phyloP scores from a whole-genome alignment of 1,140 invertebrate genomes.

The Euwallacea similis region DNA sequence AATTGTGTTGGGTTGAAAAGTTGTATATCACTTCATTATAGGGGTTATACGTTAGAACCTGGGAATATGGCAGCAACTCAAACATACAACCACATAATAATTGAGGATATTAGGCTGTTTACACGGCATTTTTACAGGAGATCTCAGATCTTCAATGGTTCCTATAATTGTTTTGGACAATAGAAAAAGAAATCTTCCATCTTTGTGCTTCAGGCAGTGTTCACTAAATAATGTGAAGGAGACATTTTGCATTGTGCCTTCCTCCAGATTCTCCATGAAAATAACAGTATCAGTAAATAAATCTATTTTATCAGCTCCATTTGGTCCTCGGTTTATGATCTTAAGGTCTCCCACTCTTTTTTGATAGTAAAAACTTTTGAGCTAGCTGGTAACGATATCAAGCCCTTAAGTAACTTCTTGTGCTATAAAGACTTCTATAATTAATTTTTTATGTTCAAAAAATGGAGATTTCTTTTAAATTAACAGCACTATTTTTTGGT shows the following conservation, averaged over 20 bases:
- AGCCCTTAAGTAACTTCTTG: neutral
- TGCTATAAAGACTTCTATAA: neutral
- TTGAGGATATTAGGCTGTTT: neutral
- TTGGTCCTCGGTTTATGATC: conserved; percentile 6
- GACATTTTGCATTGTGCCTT: neutral
- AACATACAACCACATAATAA: neutral
- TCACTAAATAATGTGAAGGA: neutral
- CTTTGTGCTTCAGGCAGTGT: conserved; percentile 1
- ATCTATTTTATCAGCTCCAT: neutral
- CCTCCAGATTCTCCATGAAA: conserved; percentile 1
- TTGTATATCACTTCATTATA: neutral
- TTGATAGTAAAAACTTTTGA: neutral
- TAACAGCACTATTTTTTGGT: too few relatives aligned
- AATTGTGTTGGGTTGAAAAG: neutral
- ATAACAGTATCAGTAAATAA: conserved; percentile 17
- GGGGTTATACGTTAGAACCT: conserved; percentile 5
- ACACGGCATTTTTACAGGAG: neutral
- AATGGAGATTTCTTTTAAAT: too few relatives aligned
- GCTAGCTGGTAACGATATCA: conserved; percentile 5
- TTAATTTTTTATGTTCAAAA: neutral
- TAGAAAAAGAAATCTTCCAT: conserved; percentile 3
- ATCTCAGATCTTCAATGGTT: neutral
- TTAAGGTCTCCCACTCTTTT: neutral
- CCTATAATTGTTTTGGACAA: neutral
- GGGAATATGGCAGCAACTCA: neutral